phyloP scores from a whole-genome alignment of 2,113 vertebrate genomes.

The Bujurquina vittata region DNA sequence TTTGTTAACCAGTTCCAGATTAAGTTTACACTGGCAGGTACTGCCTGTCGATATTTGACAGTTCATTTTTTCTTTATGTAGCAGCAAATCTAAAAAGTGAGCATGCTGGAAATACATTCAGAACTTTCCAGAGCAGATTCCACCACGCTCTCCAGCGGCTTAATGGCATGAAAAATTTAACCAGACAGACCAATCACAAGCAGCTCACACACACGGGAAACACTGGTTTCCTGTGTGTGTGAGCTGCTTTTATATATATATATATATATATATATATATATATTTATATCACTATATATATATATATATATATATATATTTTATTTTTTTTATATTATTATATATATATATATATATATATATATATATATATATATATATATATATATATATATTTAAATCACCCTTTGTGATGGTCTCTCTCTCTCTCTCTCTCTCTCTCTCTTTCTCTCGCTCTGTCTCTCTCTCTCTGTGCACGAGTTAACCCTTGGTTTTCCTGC shows the following conservation, averaged over 20 bases:
- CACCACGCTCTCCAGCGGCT: neutral
- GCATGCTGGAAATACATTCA: neutral
- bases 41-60: neutral
- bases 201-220: neutral
- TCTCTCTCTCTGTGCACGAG: no score
- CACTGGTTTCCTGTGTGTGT: neutral
- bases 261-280: no score
- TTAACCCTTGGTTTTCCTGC: no score
- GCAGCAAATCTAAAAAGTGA: neutral
- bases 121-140: neutral
- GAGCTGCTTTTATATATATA: neutral
- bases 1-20: neutral
- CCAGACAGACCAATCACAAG: neutral
- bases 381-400: neutral
- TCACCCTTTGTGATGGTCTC: neutral
- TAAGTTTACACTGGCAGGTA: neutral
- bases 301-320: neutral
- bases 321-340: no score
- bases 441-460: no score
- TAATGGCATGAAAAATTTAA: conserved; percentile 25
- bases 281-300: no score
- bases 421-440: no score
- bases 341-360: no score
- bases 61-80: conserved; percentile 8
- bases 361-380: no score